Evolutionary conservation across 1,140 invertebrate species (phyloP).

Genomic region (Vanessa tameamea): DNA sequence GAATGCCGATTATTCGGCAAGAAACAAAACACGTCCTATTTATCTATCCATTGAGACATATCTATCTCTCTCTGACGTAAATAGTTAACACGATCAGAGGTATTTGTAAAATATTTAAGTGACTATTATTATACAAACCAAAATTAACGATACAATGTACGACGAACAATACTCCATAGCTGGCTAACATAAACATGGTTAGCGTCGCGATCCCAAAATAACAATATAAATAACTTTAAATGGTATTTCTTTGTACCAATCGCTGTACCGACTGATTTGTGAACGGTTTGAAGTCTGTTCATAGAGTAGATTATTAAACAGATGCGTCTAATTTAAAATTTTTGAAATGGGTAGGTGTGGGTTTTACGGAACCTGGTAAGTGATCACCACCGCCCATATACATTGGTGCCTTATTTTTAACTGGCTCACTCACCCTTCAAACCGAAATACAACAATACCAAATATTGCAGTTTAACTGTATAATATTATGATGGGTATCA

Average conservation of each 20-base stretch:
- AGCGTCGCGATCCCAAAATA: slow-evolving; percentile 52
- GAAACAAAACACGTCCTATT: too few relatives aligned
- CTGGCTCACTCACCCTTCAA: too few relatives aligned
- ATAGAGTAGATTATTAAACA: slow-evolving; percentile 39
- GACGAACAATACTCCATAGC: not conserved
- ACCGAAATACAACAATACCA: too few relatives aligned
- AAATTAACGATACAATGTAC: not conserved
- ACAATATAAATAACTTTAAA: slow-evolving; percentile 65
- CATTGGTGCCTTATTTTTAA: too few relatives aligned
- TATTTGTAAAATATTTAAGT: not conserved
- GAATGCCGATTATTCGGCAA: too few relatives aligned
- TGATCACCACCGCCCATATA: too few relatives aligned
- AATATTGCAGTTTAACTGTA: too few relatives aligned
- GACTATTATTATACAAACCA: slow-evolving; percentile 6
- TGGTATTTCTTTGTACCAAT: slow-evolving; percentile 67
- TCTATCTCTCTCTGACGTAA: too few relatives aligned
- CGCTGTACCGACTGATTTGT: slow-evolving; percentile 64
- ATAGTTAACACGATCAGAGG: too few relatives aligned
- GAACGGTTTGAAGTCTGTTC: slow-evolving; percentile 54
- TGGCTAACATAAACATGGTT: slow-evolving; percentile 47
- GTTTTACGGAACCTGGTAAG: too few relatives aligned
- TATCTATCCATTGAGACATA: too few relatives aligned
- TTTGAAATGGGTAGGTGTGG: not conserved
- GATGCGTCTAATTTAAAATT: slow-evolving; percentile 4
- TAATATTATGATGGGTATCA: too few relatives aligned